Percentiles rank a stretch among this genome's conserved stretches.
Evolutionary conservation across 2,113 vertebrate species (phyloP).

Genomic region (Turnix velox): DNA sequence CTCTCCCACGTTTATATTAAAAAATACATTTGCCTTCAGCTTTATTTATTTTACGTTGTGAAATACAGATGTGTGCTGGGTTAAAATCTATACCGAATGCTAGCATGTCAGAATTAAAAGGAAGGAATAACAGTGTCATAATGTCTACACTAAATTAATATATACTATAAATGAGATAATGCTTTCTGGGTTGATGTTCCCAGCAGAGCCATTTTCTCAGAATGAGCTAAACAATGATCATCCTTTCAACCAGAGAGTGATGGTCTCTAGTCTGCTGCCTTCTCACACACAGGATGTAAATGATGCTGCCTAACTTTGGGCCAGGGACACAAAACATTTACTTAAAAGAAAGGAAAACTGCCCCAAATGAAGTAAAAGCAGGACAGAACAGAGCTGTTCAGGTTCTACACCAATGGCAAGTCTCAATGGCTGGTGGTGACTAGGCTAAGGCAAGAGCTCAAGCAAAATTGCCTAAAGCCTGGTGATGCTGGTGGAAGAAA

Average conservation of each 20-base stretch:
- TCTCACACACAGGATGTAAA: background rate
- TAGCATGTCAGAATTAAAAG: slow-evolving; percentile 42
- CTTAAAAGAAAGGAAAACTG: background rate
- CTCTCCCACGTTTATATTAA: background rate
- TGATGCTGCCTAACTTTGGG: background rate
- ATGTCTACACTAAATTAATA: slow-evolving; percentile 29
- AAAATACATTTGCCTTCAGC: background rate
- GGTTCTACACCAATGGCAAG: background rate
- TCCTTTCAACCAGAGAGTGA: slow-evolving; percentile 25
- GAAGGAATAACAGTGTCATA: background rate
- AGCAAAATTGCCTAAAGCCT: background rate
- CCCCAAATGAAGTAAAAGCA: background rate
- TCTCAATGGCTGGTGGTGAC: accelerated
- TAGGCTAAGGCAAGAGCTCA: background rate
- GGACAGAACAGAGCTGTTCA: background rate
- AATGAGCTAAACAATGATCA: slow-evolving; percentile 35
- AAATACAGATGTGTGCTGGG: slow-evolving; percentile 10
- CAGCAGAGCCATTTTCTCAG: slow-evolving; percentile 22
- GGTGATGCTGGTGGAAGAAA: background rate
- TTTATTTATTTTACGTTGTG: slow-evolving; percentile 58
- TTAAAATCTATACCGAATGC: slow-evolving; percentile 34
- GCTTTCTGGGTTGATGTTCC: slow-evolving; percentile 8
- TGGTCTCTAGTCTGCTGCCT: slow-evolving; percentile 36
- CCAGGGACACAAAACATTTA: background rate
- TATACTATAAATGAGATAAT: slow-evolving; percentile 36